Percentiles rank a stretch among this genome's conserved stretches.
These are phyloP conservation scores for Ctenoplectra terminalis DNA, from an alignment of 1,140 invertebrate genomes.

Conservation along the genomic window DNA sequence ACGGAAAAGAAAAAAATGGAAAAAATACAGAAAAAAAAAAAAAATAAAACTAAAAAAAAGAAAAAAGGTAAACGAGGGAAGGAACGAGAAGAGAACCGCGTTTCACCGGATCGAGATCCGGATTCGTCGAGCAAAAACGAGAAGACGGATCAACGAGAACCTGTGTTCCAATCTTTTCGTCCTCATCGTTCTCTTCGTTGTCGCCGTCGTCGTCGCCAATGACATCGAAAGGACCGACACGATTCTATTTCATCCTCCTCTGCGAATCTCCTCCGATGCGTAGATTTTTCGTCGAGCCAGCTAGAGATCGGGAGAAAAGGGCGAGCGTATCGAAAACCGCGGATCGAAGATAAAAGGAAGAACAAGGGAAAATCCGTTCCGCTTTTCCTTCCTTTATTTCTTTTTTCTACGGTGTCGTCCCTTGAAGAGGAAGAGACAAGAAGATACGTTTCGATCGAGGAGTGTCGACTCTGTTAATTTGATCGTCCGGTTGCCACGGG, in stretches of 20 bases:
- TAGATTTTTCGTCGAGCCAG: conserved; percentile 17
- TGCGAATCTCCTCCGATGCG: conserved; percentile 33
- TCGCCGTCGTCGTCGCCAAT: conserved; percentile 24
- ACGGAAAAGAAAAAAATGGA: not conserved
- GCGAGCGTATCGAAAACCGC: not conserved
- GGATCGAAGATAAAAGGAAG: too few species aligned
- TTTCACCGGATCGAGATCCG: conserved; percentile 29
- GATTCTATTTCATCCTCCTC: conserved; percentile 53
- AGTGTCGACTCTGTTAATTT: too few species aligned
- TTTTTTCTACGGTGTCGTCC: not conserved
- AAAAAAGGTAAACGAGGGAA: not conserved
- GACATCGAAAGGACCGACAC: conserved; percentile 33
- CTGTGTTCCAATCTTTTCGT: conserved; percentile 28
- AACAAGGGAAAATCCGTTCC: not conserved
- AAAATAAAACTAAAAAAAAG: not conserved
- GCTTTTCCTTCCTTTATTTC: conserved; percentile 1
- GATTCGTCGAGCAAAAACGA: conserved; percentile 7
- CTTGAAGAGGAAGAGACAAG: conserved; percentile 2
- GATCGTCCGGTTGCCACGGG: too few species aligned
- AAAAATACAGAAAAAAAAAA: not conserved
- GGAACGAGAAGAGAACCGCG: conserved; percentile 1
- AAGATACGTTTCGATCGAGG: not conserved
- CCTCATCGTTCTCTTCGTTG: conserved; percentile 28
- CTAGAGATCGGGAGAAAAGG: conserved; percentile 19
- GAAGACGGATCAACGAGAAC: conserved; percentile 5